Base-by-base conservation (phyloP, 1,140 invertebrate species). In the Eubasilissa regina region DNA sequence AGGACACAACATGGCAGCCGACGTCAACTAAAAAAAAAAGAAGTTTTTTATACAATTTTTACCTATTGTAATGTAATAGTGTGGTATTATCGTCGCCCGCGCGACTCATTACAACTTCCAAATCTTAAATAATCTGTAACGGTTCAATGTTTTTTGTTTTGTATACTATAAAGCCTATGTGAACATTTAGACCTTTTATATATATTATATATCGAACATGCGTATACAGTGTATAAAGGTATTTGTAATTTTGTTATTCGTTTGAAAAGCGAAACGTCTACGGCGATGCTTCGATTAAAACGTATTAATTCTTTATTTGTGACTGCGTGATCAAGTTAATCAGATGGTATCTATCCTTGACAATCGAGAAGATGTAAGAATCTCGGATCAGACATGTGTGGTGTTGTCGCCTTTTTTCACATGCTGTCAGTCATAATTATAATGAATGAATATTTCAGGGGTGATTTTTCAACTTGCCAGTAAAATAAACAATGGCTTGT, bases 1-100 rank as follows among this genome's bases (percentile, higher is more conserved):
- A 44, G 12, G 6, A 35, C 17, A 11, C 9, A 13, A 64, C n/a
- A 35, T 4, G 47, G 58, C 58, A 13, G 58, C 21, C 17, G 10
- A 35, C 58, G 13, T 56, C 15, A 48, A 45, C 15, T 51, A 51
- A 1, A 51, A 13, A 19, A 70, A 73, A 51, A 13, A 19, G 48
- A 73, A 73, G 15, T 73, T 73, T 70, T 73, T 73, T 55, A 73
- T 73, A 73, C 70, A 55, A 73, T 73, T 73, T 73, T 73, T 73
- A 73, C 70, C 48, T 73, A 44, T 55, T 53, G 70, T 73, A 73
- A 55, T 55, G 13, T 51, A 70, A 35, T 66, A 66, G 8, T 66
- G 35, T 66, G 62, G 62, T 66, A 43, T 66, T 66, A 7, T 45
- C 3, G 62, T 35, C 43, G 43, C 53, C 53, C n/a, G 53, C 53